Evolutionary conservation across 2,113 vertebrate species (phyloP), one percentile per base, ranked within the genome.

Genomic region (Oxyruncus cristatus): DNA sequence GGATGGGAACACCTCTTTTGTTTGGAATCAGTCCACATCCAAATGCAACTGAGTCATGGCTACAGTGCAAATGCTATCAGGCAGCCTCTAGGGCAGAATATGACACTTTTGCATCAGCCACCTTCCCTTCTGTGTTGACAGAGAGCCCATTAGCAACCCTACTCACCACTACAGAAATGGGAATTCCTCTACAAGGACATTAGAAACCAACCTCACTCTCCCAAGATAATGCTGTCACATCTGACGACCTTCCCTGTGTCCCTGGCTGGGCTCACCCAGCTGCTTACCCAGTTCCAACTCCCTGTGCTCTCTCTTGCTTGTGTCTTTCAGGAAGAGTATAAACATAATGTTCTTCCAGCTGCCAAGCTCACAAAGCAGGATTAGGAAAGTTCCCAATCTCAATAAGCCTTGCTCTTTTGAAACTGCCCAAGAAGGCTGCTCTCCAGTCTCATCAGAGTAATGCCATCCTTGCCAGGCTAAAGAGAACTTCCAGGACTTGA

Each of bases 241-340:
- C 52, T 66, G 65, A 17, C 37, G 27, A 26, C 26, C 33, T n/a
- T n/a, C 50, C 32, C 35, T 8, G 6, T 3, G 2, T 24, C 41
- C 12, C 76, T 14, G 10, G 52, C 33, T 21, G 42, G 41, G 50
- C 95, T 98, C 75, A 97, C 97, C 97, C 68, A 97, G 67, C 12
- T 94, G 91, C 62, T 88, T 85, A 85, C 98, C 95, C 67, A 93
- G 95, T 46, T 92, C 82, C 84, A 97, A 92, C 12, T 99, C 98
- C 58, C 96, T 98, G 70, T 37, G 93, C 79, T 98, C 97, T 12
- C 97, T 98, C 1, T 95, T 91, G 14, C 70, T 87, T 0, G 98
- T 98, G 58, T 81, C 93, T 75, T 98, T 97, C 47, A 98, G 96
- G 47, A 98, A 20, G 6, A 71, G 15, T 24, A 42, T 33, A 24